Percentiles rank a stretch among this genome's conserved stretches.
These are phyloP conservation scores for Alfaro cultratus DNA, from an alignment of 2,797 vertebrate genomes.

Conservation along the genomic window DNA sequence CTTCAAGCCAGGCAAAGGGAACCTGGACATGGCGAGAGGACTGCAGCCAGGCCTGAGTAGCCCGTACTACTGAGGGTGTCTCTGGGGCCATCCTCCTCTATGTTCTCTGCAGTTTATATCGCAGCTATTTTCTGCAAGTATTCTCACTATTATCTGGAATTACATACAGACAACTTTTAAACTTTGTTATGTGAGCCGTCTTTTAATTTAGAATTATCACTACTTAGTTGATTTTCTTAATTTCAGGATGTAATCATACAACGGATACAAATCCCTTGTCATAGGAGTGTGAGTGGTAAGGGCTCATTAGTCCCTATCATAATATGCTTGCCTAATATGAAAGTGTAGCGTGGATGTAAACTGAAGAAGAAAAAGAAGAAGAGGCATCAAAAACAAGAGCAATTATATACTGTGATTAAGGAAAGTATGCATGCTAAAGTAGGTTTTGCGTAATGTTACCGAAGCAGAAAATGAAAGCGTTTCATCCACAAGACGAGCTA, in stretches of 20 bases:
- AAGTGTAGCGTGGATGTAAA: slow-evolving; percentile 2
- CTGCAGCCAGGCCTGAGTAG: slow-evolving; percentile 88
- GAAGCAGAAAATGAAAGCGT: not conserved
- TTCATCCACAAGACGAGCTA: not conserved
- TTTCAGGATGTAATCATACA: not conserved
- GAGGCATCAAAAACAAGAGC: not conserved
- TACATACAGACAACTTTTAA: not conserved
- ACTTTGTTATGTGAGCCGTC: not conserved
- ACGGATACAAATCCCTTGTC: not conserved
- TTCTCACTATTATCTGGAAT: slow-evolving; percentile 9
- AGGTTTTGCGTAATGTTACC: slow-evolving; percentile 17
- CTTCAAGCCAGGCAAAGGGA: slow-evolving; percentile 89
- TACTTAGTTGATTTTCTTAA: not conserved
- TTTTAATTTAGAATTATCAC: not conserved
- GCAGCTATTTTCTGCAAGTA: not conserved
- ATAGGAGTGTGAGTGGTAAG: not conserved
- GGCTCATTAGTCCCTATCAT: not conserved
- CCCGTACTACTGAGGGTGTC: slow-evolving; percentile 57
- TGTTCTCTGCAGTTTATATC: slow-evolving; percentile 1
- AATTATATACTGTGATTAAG: not conserved
- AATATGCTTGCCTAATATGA: not conserved
- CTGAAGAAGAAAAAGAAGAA: not conserved
- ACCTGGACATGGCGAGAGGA: slow-evolving; percentile 89
- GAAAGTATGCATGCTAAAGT: not conserved
- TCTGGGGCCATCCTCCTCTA: slow-evolving; percentile 59